phyloP scores from a whole-genome alignment of 2,797 vertebrate species.

The Coccyzus lansbergi region DNA sequence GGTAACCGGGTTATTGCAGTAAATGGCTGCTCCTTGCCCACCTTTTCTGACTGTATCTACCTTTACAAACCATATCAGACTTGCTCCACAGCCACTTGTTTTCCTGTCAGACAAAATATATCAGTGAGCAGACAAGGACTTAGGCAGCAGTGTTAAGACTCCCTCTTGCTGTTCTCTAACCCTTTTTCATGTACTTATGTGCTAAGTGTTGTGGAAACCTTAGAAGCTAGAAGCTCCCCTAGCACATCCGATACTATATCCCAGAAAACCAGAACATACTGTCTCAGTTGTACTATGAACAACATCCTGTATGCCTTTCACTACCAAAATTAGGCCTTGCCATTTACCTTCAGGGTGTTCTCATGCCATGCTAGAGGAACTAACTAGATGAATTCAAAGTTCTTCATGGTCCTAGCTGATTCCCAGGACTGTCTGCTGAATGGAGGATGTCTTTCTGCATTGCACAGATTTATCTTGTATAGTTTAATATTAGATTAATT shows the following conservation, averaged over 20 bases:
- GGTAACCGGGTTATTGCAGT: no score
- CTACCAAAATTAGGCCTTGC: background rate
- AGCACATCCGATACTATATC: no score
- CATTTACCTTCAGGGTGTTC: background rate
- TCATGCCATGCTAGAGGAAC: background rate
- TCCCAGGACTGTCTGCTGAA: background rate
- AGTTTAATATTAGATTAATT: background rate
- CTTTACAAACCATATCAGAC: background rate
- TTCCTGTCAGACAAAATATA: background rate
- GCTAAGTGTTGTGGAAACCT: background rate
- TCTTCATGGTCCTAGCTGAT: background rate
- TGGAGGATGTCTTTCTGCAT: background rate
- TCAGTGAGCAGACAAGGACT: background rate
- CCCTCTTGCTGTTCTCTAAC: background rate
- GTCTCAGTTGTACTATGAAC: background rate
- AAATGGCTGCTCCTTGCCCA: background rate
- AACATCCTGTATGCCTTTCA: background rate
- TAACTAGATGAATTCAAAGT: background rate
- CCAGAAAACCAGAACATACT: background rate
- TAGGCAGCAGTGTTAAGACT: background rate
- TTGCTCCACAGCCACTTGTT: background rate
- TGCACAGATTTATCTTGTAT: background rate
- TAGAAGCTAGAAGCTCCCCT: background rate
- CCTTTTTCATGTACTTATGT: background rate
- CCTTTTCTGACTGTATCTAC: accelerated